Evolutionary conservation across 30 jellyfish, hydroid and myxozoan species (phyloP), one percentile per base, ranked within the genome.

Genomic region (Catostylus mosaicus): DNA sequence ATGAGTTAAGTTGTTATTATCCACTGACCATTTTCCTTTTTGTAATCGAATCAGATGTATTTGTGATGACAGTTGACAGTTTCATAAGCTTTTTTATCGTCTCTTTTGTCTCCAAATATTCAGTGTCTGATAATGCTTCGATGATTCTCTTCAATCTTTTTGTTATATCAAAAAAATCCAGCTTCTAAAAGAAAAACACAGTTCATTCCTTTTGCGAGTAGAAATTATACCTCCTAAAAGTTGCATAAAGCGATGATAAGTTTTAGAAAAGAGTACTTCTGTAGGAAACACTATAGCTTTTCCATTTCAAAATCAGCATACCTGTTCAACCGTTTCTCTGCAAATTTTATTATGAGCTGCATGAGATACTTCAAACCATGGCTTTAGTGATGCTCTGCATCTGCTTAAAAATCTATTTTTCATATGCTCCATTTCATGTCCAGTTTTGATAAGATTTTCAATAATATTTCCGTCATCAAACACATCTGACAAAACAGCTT

Each of bases 61-160:
- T 66, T 47, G 29, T 35, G 29, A 79, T 14, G 23, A 65, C 20
- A n/a, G 37, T 52, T 22, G 78, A 31, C 43, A 79, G 51, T 19
- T 79, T 79, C 19, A 59, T 30, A 4, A 65, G 1, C 30, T 65
- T 67, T 6, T 27, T 47, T 38, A 26, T 45, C 47, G 40, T 27
- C 9, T 64, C 33, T 11, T 67, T 22, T 19, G 30, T 40, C 51
- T 65, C 90, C 65, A 79, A 22, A 29, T 33, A 64, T 26, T 79
- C 90, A 79, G 90, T 79, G 16, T 67, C 71, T 61, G 45, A 40
- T 32, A 79, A 46, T 26, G 90, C 64, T n/a, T 79, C 90, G 34
- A 47, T 47, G 5, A 79, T 46, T 30, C 64, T 63, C 30, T 29
- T 64, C 63, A 65, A 35, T 64, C 62, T 38, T 35, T 20, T 66